Evolutionary conservation across 1,140 invertebrate genomes (phyloP).

Genomic region (Palaemon carinicauda): DNA sequence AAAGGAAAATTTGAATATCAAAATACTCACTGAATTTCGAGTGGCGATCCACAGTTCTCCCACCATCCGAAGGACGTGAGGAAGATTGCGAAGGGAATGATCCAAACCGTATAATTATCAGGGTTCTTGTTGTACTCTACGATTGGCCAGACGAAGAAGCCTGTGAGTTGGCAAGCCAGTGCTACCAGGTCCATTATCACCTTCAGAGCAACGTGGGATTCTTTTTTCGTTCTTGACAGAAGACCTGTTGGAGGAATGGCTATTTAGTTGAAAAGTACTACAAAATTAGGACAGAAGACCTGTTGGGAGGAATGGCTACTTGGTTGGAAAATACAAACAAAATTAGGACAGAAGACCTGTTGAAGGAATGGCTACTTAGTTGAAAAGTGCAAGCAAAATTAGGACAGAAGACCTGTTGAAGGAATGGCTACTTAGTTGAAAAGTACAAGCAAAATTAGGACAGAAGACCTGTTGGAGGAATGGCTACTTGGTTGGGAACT

Average conservation of each 20-base stretch:
- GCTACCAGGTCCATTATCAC: conserved; percentile 84
- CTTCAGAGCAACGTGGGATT: conserved; percentile 81
- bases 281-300: no score
- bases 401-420: no score
- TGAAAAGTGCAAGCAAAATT: no score
- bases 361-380: no score
- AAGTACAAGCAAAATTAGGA: no score
- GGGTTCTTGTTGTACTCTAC: conserved; percentile 66
- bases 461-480: no score
- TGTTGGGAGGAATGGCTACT: no score
- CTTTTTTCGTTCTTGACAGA: conserved; percentile 80
- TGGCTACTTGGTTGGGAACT: no score
- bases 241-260: conserved; percentile 71
- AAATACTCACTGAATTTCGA: conserved; percentile 74
- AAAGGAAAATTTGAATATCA: no score
- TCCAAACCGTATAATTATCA: conserved; percentile 70
- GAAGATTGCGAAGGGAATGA: conserved; percentile 83
- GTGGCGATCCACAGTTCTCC: conserved; percentile 92
- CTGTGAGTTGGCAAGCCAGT: conserved; percentile 84
- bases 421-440: no score
- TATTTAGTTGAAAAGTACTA: background rate
- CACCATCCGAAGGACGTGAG: conserved; percentile 93
- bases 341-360: no score
- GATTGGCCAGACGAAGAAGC: conserved; percentile 89
- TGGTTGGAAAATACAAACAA: no score